These are phyloP conservation scores for Melinaea menophilus DNA, from an alignment of 2,888 invertebrate genomes.

Conservation along the genomic window DNA sequence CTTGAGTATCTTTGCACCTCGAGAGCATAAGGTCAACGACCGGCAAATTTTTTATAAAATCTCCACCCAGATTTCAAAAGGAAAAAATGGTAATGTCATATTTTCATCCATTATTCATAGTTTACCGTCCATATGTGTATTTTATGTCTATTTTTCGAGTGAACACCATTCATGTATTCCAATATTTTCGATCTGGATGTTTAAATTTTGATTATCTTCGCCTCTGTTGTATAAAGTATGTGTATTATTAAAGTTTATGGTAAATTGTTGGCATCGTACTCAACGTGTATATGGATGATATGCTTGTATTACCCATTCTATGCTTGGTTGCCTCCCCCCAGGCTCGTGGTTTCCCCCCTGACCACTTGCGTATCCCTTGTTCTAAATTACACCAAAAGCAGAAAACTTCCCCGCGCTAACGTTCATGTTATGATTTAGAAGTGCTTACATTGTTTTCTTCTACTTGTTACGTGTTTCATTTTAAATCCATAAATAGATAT, in stretches of 20 bases:
- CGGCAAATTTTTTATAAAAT: slow-evolving; percentile 65
- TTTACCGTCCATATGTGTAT: slow-evolving; percentile 46
- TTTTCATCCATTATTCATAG: slow-evolving; percentile 62
- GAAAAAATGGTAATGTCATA: slow-evolving; percentile 53
- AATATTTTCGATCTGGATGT: slow-evolving; percentile 61
- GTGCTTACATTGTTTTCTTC: slow-evolving; percentile 15
- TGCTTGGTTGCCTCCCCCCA: slow-evolving; percentile 47
- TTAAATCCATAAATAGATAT: no score
- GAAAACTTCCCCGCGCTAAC: slow-evolving; percentile 43
- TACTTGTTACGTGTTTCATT: no score
- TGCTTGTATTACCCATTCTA: slow-evolving; percentile 40
- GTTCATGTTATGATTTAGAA: slow-evolving; percentile 35
- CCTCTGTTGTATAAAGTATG: slow-evolving; percentile 40
- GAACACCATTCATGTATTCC: slow-evolving; percentile 50
- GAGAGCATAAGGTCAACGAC: slow-evolving; percentile 56
- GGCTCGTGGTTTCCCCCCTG: slow-evolving; percentile 41
- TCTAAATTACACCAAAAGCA: slow-evolving; percentile 34
- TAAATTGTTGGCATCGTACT: slow-evolving; percentile 37
- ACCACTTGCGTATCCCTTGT: slow-evolving; percentile 43
- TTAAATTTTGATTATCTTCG: slow-evolving; percentile 48
- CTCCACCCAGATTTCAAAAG: slow-evolving; percentile 60
- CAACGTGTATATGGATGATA: slow-evolving; percentile 24
- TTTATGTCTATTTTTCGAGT: slow-evolving; percentile 47
- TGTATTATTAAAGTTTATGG: slow-evolving; percentile 41
- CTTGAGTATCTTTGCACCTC: slow-evolving; percentile 24